phyloP scores from a whole-genome alignment of 1,140 invertebrate species.

The Meloidogyne exigua region DNA sequence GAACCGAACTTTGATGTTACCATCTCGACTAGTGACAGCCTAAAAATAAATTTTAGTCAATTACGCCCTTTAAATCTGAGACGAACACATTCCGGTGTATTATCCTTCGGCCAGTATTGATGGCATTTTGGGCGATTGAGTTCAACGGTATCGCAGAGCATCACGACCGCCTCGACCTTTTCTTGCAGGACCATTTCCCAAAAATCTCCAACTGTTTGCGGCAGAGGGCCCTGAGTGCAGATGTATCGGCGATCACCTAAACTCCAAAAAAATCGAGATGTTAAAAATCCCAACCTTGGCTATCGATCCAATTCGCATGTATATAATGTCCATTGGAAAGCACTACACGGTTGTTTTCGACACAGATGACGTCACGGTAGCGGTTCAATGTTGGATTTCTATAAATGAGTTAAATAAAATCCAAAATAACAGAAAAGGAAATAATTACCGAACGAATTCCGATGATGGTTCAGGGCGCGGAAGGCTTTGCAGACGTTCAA shows the following conservation, averaged over 20 bases:
- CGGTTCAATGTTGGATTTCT: constrained; percentile 10
- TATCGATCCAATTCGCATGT: constrained; percentile 40
- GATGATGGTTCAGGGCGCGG: too few species aligned
- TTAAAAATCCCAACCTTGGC: background rate
- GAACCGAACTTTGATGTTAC: constrained; percentile 19
- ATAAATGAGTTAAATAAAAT: background rate
- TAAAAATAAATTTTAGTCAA: background rate
- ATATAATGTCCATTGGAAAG: constrained; percentile 32
- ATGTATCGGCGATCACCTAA: constrained; percentile 32
- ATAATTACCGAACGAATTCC: too few species aligned
- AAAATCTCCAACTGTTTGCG: constrained; percentile 65
- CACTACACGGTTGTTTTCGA: constrained; percentile 29
- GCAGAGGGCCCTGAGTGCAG: constrained; percentile 64
- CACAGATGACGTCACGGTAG: constrained; percentile 31
- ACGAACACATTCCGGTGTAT: background rate
- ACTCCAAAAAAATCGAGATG: background rate
- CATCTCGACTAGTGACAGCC: background rate
- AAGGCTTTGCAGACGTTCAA: too few species aligned
- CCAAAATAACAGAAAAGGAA: too few species aligned
- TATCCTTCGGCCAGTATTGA: constrained; percentile 32
- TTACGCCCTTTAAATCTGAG: background rate
- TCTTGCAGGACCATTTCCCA: constrained; percentile 67
- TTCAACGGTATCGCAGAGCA: constrained; percentile 65
- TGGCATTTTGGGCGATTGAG: constrained; percentile 55
- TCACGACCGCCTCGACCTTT: constrained; percentile 64